Conservation (phyloP, 2,888 invertebrate species). For the Clanis bilineata region DNA sequence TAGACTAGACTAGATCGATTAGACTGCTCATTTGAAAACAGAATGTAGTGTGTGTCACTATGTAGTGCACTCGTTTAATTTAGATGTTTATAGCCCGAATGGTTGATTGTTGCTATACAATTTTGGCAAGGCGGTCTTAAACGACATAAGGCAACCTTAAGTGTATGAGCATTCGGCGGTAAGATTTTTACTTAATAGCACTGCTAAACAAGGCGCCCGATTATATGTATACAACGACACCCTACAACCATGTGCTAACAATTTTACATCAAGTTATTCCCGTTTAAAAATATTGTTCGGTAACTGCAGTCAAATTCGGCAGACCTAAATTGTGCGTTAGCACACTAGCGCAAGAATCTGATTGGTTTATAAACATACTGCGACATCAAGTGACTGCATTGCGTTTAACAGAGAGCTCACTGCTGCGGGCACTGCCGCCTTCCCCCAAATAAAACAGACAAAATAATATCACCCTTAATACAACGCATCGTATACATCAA, state of each 20-base stretch:
- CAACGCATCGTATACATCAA: conserved; percentile 11
- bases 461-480: conserved; percentile 51
- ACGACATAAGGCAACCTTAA: no score
- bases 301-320: conserved; percentile 60
- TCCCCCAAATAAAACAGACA: conserved; percentile 80
- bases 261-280: conserved; percentile 12
- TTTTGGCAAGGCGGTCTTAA: no score
- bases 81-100: no score
- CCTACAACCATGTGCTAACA: conserved; percentile 21
- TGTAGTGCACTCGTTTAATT: no score
- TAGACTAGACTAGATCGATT: neutral
- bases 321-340: conserved; percentile 74
- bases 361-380: conserved; percentile 79
- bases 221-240: conserved; percentile 1
- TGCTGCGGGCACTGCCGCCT: conserved; percentile 88
- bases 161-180: no score
- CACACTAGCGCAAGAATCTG: conserved; percentile 79
- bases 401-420: conserved; percentile 90
- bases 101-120: no score
- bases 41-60: no score
- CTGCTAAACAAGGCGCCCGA: no score
- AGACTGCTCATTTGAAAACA: no score
- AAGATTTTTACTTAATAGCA: no score
- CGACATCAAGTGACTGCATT: conserved; percentile 83
- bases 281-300: conserved; percentile 57